These are phyloP conservation scores for Poecilus cupreus DNA, from an alignment of 2,888 invertebrate genomes.

Conservation along the genomic window DNA sequence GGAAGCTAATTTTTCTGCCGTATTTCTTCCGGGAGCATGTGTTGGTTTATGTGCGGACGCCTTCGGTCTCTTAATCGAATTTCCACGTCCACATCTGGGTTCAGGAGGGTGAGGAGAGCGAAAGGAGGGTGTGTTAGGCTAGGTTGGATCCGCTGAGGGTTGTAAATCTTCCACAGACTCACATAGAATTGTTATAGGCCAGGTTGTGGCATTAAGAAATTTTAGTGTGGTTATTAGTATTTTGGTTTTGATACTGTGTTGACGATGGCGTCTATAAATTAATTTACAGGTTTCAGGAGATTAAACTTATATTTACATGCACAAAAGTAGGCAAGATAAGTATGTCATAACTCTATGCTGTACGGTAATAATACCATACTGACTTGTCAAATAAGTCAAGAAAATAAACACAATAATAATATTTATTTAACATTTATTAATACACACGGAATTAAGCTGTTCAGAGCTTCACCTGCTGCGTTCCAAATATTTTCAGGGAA, in stretches of 20 bases:
- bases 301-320: too few relatives aligned
- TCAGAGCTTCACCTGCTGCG: too few relatives aligned
- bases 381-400: too few relatives aligned
- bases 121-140: background rate
- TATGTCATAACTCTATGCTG: too few relatives aligned
- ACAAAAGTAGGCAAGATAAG: too few relatives aligned
- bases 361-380: too few relatives aligned
- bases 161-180: background rate
- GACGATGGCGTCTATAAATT: background rate
- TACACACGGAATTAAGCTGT: too few relatives aligned
- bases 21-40: slow-evolving; percentile 54
- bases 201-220: background rate
- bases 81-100: slow-evolving; percentile 42
- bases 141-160: background rate
- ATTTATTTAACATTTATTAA: too few relatives aligned
- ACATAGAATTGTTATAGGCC: too few relatives aligned
- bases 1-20: slow-evolving; percentile 56
- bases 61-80: slow-evolving; percentile 54
- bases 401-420: too few relatives aligned
- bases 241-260: background rate
- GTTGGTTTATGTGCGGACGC: slow-evolving; percentile 54
- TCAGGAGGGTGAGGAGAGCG: background rate
- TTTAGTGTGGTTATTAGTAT: background rate
- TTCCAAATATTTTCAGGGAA: too few relatives aligned
- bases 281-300: too few relatives aligned